Evolutionary conservation across 2,888 invertebrate species (phyloP), one percentile per base, ranked within the genome.

Genomic region (Dasypogon diadema): DNA sequence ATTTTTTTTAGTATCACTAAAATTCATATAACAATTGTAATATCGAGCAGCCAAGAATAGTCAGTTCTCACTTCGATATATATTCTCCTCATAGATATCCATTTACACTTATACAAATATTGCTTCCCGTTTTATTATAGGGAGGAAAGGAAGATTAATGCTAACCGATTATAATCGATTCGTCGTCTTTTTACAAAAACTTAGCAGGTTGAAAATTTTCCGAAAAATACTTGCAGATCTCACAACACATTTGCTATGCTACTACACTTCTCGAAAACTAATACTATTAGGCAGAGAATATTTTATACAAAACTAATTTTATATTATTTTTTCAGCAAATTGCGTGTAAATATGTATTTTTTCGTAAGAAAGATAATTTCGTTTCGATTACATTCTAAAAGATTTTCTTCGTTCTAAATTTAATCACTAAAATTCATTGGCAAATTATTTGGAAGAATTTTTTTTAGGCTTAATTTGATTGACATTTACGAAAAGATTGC

Each of bases 391-490:
- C 42, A 42, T 51, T 21, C 21, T 16, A 16, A 51, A n/a, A n/a
- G 8, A 42, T 42, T 42, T 51, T 14, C 14, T 12, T 21, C 51
- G 1, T 51, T 51, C 14, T 51, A 16, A 21, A 21, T 16, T 51
- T 16, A 51, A 16, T 16, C n/a, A 16, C 12, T 42, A 6, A n/a
- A 30, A 12, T 42, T 42, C 12, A 51, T 51, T 51, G 51, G 51
- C 51, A 51, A 51, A 51, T 51, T 51, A 51, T 51, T 51, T 51
- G 18, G 51, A 42, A 42, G 51, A 51, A 51, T 16, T 51, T 18
- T 21, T 51, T 51, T 51, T 51, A 51, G 21, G 6, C 5, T 51
- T 21, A 3, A 3, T 3, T 48, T 48, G 16, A 48, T 14, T 51
- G 0, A 51, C 18, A 42, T 42, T 42, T 42, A 42, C 42, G 3